Conservation (phyloP, 2,797 vertebrate species). For the Nothura maculosa region DNA sequence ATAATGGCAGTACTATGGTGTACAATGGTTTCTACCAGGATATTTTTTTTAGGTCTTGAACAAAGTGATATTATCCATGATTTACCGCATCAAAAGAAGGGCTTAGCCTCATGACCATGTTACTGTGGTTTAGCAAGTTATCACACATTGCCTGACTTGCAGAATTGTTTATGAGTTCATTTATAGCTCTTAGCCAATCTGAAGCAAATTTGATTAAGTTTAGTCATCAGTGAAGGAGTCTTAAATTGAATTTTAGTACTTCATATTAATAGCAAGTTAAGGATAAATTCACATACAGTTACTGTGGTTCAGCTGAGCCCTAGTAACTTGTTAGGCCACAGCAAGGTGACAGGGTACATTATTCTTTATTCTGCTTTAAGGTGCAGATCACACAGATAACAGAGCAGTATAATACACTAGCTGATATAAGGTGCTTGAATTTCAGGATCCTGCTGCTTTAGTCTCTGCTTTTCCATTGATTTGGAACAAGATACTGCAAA, state of each 20-base stretch:
- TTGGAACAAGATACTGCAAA: not conserved
- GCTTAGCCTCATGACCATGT: not conserved
- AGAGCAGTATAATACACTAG: not conserved
- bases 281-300: not conserved
- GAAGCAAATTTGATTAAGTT: not conserved
- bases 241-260: not conserved
- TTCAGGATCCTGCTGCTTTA: not conserved
- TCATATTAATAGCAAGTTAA: not conserved
- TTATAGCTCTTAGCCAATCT: not conserved
- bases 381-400: not conserved
- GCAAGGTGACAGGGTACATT: not conserved
- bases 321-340: not conserved
- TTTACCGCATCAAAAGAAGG: not conserved
- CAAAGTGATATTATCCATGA: not conserved
- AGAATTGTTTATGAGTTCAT: not conserved
- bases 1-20: not conserved
- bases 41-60: not conserved
- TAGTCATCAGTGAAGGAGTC: not conserved
- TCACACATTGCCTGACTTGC: not conserved
- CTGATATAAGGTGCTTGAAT: not conserved
- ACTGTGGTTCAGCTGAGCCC: accelerated
- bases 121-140: not conserved
- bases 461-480: not conserved
- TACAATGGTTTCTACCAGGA: not conserved
- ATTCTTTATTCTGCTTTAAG: not conserved